Evolutionary conservation across 2,888 invertebrate genomes (phyloP), one percentile per base, ranked within the genome.

Genomic region (Saturnia pavonia): DNA sequence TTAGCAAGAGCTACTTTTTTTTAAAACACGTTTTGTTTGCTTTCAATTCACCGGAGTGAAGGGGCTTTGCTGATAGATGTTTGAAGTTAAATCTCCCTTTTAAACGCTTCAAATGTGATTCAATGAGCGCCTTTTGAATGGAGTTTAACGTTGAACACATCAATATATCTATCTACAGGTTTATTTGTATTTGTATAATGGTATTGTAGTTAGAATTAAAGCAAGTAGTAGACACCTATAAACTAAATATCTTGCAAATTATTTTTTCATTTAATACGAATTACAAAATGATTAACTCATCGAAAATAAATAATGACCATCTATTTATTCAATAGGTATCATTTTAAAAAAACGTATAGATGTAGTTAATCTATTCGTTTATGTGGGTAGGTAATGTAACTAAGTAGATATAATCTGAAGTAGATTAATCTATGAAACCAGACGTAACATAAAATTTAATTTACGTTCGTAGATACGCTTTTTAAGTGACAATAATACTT

Each of bases 21-120:
- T 89, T 88, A 89, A 89, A 91, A 89, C 88, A 91, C 77, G 79
- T 82, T 85, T 86, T 92, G 91, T 92, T 92, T 92, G 88, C 87
- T 90, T 92, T 92, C 88, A 88, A 92, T 93, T 92, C 90, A 80
- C 74, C 77, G 76, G 78, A 77, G 78, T 79, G 84, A 83, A 87
- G 88, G 88, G 88, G 82, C 85, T 85, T 82, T 74, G 81, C 82
- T 83, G 85, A 88, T 88, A 88, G 84, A 88, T 86, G 90, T 91
- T 92, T 90, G 89, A 91, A 91, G 91, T 89, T 90, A 92, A 92
- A 91, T 91, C 91, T 91, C 91, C 91, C 91, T 91, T 88, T 89
- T 88, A 89, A 90, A 91, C 83, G 89, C 80, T 88, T 82, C 82
- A 87, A 90, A 88, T 89, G 90, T 91, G 91, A 92, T 91, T 92